Base-by-base conservation (phyloP, 2,797 vertebrate species). In the Pitangus sulphuratus region DNA sequence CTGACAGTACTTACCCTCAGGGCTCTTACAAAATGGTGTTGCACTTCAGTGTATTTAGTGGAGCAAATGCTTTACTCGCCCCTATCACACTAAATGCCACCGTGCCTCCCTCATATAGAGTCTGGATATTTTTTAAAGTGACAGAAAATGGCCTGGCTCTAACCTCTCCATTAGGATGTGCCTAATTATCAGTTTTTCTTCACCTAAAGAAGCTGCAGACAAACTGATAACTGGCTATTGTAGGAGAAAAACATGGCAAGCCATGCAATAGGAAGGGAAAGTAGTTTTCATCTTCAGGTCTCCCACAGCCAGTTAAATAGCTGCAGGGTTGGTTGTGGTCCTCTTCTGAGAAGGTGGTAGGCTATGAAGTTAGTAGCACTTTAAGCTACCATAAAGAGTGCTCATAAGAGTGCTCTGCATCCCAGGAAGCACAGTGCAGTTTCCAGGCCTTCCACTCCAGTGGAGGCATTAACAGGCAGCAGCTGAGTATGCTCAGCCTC, bases 81-180 rank as follows among this genome's bases (percentile, higher is more conserved):
- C 39, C 61, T 64, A 77, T 82, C 30, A 44, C 33, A 6, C 26
- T 66, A 70, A 69, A 68, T 64, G 58, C 44, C 61, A 8, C 45
- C 1, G 1, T 28, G 33, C 13, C 1, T 86, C 37, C 7, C 0
- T 0, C 61, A 12, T 40, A 8, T 60, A 66, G 62, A 6, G 25
- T n/a, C 44, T 45, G 45, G 42, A 24, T 85, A 18, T 86, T 62
- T 85, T 75, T 48, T 22, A 78, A 87, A 40, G 40, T 12, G 13
- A 74, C 81, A 31, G 50, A 33, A 62, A 79, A 3, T 4, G n/a
- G 45, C 33, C 45, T 64, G 42, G 10, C 42, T 82, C 26, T 71
- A 75, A 42, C 26, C 35, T 39, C n/a, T 56, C 28, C 8, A 8
- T 69, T 71, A 85, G n/a, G 31, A 75, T 68, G 28, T 50, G 42